These are phyloP conservation scores for Imbricaverruca yamaguchii DNA, from an alignment of 2,888 invertebrate species.

Conservation along the genomic window DNA sequence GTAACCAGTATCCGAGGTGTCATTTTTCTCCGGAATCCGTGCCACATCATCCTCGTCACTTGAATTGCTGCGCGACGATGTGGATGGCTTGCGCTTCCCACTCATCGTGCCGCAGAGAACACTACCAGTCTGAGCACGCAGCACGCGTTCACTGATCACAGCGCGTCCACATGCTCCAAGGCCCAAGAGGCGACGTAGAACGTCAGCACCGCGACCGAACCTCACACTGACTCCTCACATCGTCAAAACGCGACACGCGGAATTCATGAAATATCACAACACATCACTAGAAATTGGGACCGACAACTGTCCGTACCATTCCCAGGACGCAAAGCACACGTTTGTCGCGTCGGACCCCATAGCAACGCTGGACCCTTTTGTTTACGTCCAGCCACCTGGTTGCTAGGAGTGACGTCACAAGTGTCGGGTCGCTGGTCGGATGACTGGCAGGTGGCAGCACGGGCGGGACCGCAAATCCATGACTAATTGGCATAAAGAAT, in stretches of 20 bases:
- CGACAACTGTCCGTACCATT: not conserved
- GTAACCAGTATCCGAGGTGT: slow-evolving; percentile 4
- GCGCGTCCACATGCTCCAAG: too few species aligned
- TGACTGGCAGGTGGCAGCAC: not conserved
- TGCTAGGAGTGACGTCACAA: slow-evolving; percentile 15
- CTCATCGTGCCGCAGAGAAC: not conserved
- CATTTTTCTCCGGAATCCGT: not conserved
- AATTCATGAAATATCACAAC: not conserved
- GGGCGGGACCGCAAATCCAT: not conserved
- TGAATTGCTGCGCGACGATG: not conserved
- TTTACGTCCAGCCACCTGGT: slow-evolving; percentile 12
- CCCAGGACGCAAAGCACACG: not conserved
- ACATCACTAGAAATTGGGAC: not conserved
- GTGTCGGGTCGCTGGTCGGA: not conserved
- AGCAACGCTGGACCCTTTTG: not conserved
- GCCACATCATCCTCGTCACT: not conserved
- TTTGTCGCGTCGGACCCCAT: not conserved
- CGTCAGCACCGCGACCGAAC: too few species aligned
- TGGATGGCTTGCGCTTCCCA: not conserved
- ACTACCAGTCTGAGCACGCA: too few species aligned
- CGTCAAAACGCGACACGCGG: not conserved
- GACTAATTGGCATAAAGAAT: too few species aligned
- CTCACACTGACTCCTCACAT: too few species aligned
- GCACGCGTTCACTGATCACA: too few species aligned
- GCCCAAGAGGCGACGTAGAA: too few species aligned